Evolutionary conservation across 2,888 invertebrate species (phyloP).

Genomic region (Rhaphigaster nebulosa): DNA sequence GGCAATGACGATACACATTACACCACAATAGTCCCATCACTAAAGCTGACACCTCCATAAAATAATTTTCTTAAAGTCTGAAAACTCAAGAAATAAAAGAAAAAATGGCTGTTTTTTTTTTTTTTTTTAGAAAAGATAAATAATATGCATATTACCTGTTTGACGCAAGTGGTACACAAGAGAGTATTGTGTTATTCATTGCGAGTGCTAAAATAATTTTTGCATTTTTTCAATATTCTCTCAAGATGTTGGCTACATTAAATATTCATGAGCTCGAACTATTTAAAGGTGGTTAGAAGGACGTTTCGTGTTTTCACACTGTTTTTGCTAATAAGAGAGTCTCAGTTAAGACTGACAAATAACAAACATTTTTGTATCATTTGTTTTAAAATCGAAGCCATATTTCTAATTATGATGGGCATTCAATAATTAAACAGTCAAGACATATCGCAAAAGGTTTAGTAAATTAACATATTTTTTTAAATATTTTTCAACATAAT

Average conservation of each 20-base stretch:
- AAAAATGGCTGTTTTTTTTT: neutral
- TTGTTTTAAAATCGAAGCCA: neutral
- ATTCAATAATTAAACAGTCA: no score
- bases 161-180: neutral
- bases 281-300: neutral
- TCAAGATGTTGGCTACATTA: neutral
- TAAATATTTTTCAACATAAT: no score
- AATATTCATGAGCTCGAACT: neutral
- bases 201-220: neutral
- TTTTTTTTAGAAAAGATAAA: neutral
- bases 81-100: neutral
- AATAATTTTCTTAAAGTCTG: no score
- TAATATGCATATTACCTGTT: neutral
- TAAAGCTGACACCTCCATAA: no score
- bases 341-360: neutral
- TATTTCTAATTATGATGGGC: no score
- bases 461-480: no score
- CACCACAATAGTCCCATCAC: no score
- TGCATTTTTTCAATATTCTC: neutral
- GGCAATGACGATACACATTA: no score
- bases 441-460: no score
- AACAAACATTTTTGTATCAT: neutral
- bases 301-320: slow-evolving; percentile 14
- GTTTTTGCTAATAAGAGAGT: neutral
- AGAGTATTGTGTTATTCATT: neutral